Base-by-base conservation (phyloP, 2,113 vertebrate genomes). In the Cettia cetti region DNA sequence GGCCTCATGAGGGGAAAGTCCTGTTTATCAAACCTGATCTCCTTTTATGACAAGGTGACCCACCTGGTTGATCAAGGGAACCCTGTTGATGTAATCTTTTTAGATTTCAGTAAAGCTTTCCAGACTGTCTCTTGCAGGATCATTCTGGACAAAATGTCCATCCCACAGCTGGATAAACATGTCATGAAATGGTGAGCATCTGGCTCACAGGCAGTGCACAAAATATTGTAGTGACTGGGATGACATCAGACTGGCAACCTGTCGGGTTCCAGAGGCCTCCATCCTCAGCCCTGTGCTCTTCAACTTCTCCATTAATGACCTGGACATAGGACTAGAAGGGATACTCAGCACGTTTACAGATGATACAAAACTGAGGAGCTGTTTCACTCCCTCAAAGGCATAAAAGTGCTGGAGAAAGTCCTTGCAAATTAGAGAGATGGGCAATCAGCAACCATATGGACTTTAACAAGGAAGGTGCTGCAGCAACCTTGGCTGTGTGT, bases 221-320 rank as follows among this genome's bases (percentile, higher is more conserved):
- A 15, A 54, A 44, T 12, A 8, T 30, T 44, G 1, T 5, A 37
- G 39, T 31, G 61, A 16, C 16, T 37, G 33, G 50, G 16, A 30
- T 37, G 26, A 10, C 15, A 80, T 45, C 40, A 56, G 27, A 37
- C 27, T 45, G 50, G 13, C 13, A 37, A 13, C 33, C 26, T 31
- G 39, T 7, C 39, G 49, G 26, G 20, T 9, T 52, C 37, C 59
- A 42, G 30, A 42, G 47, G 37, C 7, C 23, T 45, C 40, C 40
- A 37, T 56, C 50, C 33, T 80, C 0, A 0, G 60, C 37, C 31
- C 31, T 56, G n/a, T 26, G 33, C n/a, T 33, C 63, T 66, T 24
- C 21, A 31, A 10, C 2, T 0, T 31, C 27, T 66, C 26, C n/a
- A 33, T 21, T 16, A 54, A 37, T 0, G 3, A 21, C 13, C 61